Evolutionary conservation across 2,797 vertebrate genomes (phyloP).

Genomic region (Eulemur coronatus): DNA sequence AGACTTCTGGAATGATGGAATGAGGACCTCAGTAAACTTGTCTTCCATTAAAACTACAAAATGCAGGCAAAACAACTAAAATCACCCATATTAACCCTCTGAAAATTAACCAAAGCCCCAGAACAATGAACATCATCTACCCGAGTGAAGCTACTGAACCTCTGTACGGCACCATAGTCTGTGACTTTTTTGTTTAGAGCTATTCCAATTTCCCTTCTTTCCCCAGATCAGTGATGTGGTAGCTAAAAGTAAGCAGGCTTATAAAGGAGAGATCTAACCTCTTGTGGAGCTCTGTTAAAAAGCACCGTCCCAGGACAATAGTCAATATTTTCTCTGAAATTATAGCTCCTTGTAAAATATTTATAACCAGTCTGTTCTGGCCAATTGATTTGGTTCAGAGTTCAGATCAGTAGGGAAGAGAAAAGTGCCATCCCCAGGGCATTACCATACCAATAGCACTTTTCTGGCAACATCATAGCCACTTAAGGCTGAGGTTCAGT

Average conservation of each 20-base stretch:
- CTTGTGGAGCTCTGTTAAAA: not conserved
- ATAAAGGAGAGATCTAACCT: not conserved
- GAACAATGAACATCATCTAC: not conserved
- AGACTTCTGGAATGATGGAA: not conserved
- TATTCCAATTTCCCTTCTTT: not conserved
- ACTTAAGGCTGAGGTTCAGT: not conserved
- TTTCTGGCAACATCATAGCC: not conserved
- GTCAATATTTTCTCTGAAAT: not conserved
- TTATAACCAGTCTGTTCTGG: not conserved
- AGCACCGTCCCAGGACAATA: not conserved
- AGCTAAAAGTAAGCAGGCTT: not conserved
- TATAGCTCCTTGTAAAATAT: not conserved
- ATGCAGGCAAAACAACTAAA: not conserved
- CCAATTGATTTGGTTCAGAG: not conserved
- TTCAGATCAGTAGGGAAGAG: not conserved
- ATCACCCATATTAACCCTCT: not conserved
- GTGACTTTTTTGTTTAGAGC: not conserved
- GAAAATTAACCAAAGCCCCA: not conserved
- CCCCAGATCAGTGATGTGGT: not conserved
- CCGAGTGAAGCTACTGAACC: not conserved
- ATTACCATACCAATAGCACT: not conserved
- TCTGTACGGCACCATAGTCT: not conserved
- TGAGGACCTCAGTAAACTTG: not conserved
- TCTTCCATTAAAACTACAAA: not conserved
- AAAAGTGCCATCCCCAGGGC: rapidly evolving